A percentile compares a stretch with the other conserved stretches of the same genome.
phyloP scores from a whole-genome alignment of 92 coral and sea anemone genomes.

The Metridium senile region DNA sequence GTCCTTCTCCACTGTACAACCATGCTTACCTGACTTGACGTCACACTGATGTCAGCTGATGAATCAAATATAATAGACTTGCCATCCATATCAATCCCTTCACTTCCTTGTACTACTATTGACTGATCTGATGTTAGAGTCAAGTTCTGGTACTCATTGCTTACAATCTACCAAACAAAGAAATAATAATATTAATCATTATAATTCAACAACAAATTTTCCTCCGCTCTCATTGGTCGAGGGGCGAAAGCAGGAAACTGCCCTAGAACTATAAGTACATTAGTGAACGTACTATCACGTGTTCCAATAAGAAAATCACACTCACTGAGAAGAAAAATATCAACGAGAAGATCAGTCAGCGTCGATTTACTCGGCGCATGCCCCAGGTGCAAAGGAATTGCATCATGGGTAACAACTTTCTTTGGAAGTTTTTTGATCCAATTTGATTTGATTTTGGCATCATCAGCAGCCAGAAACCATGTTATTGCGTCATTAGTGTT shows the following conservation, averaged over 20 bases:
- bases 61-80: constrained; percentile 45
- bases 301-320: too few species aligned
- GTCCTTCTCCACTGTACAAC: too few species aligned
- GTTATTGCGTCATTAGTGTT: not conserved
- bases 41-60: constrained; percentile 37
- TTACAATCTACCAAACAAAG: constrained; percentile 53
- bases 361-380: too few species aligned
- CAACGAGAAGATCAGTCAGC: too few species aligned
- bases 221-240: too few species aligned
- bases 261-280: constrained; percentile 16
- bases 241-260: too few species aligned
- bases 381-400: constrained; percentile 25
- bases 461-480: constrained; percentile 55
- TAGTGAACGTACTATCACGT: constrained; percentile 35
- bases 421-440: constrained; percentile 19
- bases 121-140: constrained; percentile 37
- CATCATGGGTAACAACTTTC: constrained; percentile 17
- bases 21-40: constrained; percentile 57
- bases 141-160: constrained; percentile 69
- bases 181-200: too few species aligned
- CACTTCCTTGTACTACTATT: constrained; percentile 67
- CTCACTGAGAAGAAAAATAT: too few species aligned
- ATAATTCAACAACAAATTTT: too few species aligned
- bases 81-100: constrained; percentile 81
- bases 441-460: constrained; percentile 15